These are phyloP conservation scores for Kryptopterus vitreolus DNA, from an alignment of 2,797 vertebrate species.

Conservation along the genomic window DNA sequence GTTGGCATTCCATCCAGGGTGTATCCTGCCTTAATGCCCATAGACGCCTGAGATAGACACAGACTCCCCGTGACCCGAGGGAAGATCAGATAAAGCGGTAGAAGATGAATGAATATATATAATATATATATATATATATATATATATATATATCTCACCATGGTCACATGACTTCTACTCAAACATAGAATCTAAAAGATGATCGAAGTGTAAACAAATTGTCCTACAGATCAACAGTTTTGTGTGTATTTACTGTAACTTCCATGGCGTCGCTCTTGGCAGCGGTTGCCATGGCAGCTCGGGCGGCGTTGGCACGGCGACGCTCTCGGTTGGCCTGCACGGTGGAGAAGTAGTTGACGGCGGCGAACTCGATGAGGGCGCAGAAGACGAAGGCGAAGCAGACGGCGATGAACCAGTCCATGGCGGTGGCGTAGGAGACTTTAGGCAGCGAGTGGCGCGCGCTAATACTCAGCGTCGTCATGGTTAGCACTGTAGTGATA, in stretches of 20 bases:
- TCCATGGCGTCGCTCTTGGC: conserved; percentile 76
- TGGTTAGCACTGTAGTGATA: conserved; percentile 93
- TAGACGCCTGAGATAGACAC: no score
- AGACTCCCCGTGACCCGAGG: no score
- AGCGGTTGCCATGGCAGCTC: conserved; percentile 64
- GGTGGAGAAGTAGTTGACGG: conserved; percentile 97
- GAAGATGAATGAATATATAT: no score
- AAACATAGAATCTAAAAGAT: background rate
- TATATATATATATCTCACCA: no score
- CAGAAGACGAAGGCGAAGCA: conserved; percentile 97
- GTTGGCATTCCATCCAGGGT: no score
- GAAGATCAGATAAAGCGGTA: no score
- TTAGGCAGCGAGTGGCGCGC: conserved; percentile 93
- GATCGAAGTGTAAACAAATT: background rate
- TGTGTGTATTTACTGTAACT: conserved; percentile 71
- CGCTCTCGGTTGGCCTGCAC: conserved; percentile 85
- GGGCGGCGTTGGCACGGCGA: conserved; percentile 75
- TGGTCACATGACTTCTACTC: background rate
- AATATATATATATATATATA: no score
- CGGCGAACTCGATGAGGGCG: conserved; percentile 93
- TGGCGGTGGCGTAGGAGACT: conserved; percentile 93
- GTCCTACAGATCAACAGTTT: no score
- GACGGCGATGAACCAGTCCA: conserved; percentile 98
- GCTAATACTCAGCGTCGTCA: conserved; percentile 95
- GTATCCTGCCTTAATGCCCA: no score